Percentiles rank a stretch among this genome's conserved stretches.
phyloP scores from a whole-genome alignment of 2,797 vertebrate genomes.

The Natrix natrix region DNA sequence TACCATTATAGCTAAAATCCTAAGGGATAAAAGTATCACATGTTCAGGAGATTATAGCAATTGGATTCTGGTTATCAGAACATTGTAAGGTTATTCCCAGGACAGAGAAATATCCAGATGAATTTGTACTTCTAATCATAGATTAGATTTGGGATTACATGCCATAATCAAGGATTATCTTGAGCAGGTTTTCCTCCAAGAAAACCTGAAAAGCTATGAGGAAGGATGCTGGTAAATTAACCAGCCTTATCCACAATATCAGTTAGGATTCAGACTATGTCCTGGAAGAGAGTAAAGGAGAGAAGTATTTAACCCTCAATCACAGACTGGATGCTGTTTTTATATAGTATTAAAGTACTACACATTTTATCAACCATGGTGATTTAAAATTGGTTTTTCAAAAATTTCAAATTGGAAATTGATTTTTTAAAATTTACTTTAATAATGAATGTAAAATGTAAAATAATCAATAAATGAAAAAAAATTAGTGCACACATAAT shows the following conservation, averaged over 20 bases:
- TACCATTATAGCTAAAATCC: constrained; percentile 3
- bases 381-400: background rate
- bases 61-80: constrained; percentile 24
- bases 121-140: constrained; percentile 18
- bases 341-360: background rate
- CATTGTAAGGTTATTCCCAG: background rate
- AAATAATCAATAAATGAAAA: background rate
- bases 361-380: background rate
- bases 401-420: background rate
- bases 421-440: background rate
- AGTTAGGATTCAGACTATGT: background rate
- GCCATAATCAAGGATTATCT: constrained; percentile 23
- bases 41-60: constrained; percentile 25
- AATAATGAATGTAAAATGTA: background rate
- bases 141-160: constrained; percentile 26
- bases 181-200: constrained; percentile 1
- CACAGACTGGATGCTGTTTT: background rate
- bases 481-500: background rate
- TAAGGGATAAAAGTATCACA: constrained; percentile 12
- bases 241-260: background rate
- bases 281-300: background rate
- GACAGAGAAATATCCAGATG: constrained; percentile 2
- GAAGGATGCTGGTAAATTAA: constrained; percentile 5
- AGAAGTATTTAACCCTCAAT: background rate
- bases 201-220: background rate